Conservation (phyloP, 2,888 invertebrate species). For the Meiosimyza decipiens region DNA sequence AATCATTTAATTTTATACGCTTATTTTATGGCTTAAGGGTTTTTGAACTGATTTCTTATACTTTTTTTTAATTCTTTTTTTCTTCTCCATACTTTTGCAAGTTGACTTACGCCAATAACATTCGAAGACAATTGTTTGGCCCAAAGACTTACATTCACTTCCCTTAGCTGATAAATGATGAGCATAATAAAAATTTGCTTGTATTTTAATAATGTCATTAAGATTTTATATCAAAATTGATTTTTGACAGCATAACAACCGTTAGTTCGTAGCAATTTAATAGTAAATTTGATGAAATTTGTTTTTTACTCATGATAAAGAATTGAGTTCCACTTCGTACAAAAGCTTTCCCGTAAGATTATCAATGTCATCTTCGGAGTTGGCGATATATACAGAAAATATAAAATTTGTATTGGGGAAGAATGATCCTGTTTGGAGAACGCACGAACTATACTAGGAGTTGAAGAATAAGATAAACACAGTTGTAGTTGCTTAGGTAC, state of each 20-base stretch:
- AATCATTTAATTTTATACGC: conserved; percentile 28
- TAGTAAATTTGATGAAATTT: too few relatives aligned
- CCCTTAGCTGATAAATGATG: background rate
- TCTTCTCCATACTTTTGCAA: background rate
- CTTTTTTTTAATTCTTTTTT: conserved; percentile 4
- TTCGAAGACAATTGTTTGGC: background rate
- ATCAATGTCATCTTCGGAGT: too few relatives aligned
- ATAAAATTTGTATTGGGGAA: too few relatives aligned
- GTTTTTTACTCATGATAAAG: too few relatives aligned
- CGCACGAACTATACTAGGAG: too few relatives aligned
- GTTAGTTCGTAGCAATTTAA: background rate
- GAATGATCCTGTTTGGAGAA: too few relatives aligned
- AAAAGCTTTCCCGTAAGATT: too few relatives aligned
- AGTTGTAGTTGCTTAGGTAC: too few relatives aligned
- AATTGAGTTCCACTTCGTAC: too few relatives aligned
- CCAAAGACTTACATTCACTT: conserved; percentile 8
- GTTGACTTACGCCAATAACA: background rate
- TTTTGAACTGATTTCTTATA: conserved; percentile 31
- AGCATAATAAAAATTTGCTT: background rate
- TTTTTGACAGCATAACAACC: conserved; percentile 8
- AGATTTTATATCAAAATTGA: conserved; percentile 5
- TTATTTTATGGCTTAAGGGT: conserved; percentile 32
- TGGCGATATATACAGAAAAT: too few relatives aligned
- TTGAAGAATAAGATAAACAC: too few relatives aligned
- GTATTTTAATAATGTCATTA: background rate